These are phyloP conservation scores for Oxygymnocypris stewartii DNA, from an alignment of 2,113 vertebrate genomes.

Conservation along the genomic window DNA sequence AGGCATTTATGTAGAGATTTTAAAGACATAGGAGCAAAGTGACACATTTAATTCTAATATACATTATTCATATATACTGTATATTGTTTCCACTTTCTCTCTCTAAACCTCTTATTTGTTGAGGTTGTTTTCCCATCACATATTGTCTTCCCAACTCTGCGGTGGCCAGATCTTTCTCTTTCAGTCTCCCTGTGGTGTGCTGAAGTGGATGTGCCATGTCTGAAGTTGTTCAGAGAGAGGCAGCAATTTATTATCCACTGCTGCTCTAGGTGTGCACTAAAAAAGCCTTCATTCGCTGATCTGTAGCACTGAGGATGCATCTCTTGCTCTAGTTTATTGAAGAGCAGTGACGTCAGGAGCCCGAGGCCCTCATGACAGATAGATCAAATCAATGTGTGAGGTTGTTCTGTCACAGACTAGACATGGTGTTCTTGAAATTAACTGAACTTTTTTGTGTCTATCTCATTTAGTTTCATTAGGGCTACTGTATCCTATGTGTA, in stretches of 20 bases:
- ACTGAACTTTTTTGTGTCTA: not conserved
- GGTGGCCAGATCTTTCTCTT: not conserved
- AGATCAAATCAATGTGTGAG: slow-evolving; percentile 33
- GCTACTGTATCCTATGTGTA: not conserved
- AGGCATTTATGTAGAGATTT: not conserved
- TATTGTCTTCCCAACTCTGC: slow-evolving; percentile 22
- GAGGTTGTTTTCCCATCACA: slow-evolving; percentile 1
- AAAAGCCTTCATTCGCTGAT: not conserved
- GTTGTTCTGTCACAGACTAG: slow-evolving; percentile 20
- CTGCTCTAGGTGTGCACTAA: not conserved
- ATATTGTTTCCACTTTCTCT: not conserved
- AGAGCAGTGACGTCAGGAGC: not conserved
- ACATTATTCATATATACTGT: not conserved
- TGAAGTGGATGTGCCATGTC: slow-evolving; percentile 14
- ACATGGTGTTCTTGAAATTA: slow-evolving; percentile 19
- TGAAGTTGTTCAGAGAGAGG: not conserved
- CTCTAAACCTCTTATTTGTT: not conserved
- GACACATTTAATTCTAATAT: not conserved
- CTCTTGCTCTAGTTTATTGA: slow-evolving; percentile 23
- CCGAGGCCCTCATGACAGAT: not conserved
- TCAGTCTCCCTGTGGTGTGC: not conserved
- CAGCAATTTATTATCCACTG: slow-evolving; percentile 11
- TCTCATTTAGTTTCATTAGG: not conserved
- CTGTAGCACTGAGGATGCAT: slow-evolving; percentile 16
- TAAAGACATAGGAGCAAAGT: not conserved